These are phyloP conservation scores for Empis livida DNA, from an alignment of 2,888 invertebrate species.

Conservation along the genomic window DNA sequence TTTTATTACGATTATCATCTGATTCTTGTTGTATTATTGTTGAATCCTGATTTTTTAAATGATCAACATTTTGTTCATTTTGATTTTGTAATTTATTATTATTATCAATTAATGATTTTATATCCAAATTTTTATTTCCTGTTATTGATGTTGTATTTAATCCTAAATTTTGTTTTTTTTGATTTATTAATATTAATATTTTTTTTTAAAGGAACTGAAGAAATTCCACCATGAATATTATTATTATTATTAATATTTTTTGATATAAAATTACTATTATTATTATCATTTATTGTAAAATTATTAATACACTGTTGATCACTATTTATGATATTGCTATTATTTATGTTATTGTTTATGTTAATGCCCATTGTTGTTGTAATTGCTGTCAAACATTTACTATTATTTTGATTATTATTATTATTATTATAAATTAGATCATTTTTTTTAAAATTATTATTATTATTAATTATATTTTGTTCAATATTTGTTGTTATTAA, in stretches of 20 bases:
- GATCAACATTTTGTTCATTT: neutral
- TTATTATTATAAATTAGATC: neutral
- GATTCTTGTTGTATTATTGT: neutral
- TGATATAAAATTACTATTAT: neutral
- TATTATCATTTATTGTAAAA: slow-evolving; percentile 7
- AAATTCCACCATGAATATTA: neutral
- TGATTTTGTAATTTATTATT: neutral
- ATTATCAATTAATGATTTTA: neutral
- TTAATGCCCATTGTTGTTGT: neutral
- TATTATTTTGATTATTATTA: neutral
- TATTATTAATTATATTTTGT: too few relatives aligned
- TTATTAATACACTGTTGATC: neutral
- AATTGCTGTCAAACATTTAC: neutral
- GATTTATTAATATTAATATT: neutral
- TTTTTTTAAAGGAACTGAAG: neutral
- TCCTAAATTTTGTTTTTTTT: neutral
- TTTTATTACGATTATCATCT: slow-evolving; percentile 58
- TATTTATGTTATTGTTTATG: neutral
- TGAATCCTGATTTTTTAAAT: neutral
- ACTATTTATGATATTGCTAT: neutral
- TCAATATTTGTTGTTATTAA: too few relatives aligned
- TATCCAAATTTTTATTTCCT: neutral
- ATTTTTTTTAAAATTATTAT: neutral
- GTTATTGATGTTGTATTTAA: neutral
- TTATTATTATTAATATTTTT: neutral